Evolutionary conservation across 2,113 vertebrate species (phyloP).

Genomic region (Lamprologus speciosus): DNA sequence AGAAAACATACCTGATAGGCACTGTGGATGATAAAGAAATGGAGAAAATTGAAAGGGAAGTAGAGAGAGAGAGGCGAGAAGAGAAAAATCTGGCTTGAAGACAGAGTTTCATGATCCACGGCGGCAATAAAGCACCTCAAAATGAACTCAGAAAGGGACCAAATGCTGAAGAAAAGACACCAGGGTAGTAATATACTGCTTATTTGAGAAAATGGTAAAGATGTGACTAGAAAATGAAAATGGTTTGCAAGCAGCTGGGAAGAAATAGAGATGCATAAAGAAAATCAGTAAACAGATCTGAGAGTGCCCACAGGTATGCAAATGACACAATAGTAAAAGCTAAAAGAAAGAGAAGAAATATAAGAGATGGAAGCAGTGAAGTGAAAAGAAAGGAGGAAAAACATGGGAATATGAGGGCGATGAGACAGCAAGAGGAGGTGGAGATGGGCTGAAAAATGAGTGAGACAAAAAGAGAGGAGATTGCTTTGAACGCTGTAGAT

Average conservation of each 20-base stretch:
- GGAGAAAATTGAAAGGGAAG: not conserved
- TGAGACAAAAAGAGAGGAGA: conserved; percentile 37
- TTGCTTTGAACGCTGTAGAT: conserved; percentile 47
- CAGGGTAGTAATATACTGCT: not conserved
- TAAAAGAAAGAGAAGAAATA: not conserved
- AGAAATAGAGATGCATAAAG: not conserved
- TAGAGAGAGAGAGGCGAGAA: not conserved
- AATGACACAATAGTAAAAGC: not conserved
- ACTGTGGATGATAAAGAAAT: not conserved
- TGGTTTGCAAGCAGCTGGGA: not conserved
- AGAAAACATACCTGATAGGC: not conserved
- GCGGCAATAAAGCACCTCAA: not conserved
- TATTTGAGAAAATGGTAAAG: not conserved
- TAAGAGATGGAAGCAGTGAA: not conserved
- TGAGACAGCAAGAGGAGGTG: not conserved
- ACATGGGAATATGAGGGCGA: not conserved
- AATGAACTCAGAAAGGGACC: not conserved
- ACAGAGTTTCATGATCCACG: not conserved
- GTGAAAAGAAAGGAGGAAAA: not conserved
- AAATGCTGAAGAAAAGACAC: not conserved
- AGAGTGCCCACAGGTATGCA: not conserved
- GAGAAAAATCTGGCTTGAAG: not conserved
- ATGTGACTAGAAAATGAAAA: not conserved
- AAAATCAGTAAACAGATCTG: not conserved
- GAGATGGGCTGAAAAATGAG: conserved; percentile 14